Evolutionary conservation across 2,113 vertebrate species (phyloP).

Genomic region (Butorides virescens): DNA sequence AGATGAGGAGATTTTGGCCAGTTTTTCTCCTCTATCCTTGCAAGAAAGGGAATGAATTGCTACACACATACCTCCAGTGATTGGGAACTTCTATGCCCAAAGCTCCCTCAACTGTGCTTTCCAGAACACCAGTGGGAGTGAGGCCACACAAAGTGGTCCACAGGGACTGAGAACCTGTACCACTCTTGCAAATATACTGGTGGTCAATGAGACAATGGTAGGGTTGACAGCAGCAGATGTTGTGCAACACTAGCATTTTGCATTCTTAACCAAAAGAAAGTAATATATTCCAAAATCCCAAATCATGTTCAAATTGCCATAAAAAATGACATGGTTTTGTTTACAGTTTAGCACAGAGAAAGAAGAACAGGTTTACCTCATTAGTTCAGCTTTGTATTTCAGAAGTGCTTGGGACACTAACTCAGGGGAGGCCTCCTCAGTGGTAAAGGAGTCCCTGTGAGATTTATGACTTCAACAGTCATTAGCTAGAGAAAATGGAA

Average conservation of each 20-base stretch:
- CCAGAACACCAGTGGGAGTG: not conserved
- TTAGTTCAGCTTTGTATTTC: not conserved
- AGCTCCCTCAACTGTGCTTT: not conserved
- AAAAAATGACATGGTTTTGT: not conserved
- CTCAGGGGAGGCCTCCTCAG: not conserved
- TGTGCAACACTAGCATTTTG: not conserved
- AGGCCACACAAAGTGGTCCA: not conserved
- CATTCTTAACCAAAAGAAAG: not conserved
- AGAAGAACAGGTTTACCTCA: not conserved
- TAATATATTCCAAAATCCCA: not conserved
- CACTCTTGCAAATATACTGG: not conserved
- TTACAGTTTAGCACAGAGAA: not conserved
- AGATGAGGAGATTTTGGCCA: not conserved
- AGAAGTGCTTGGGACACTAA: not conserved
- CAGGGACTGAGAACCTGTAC: not conserved
- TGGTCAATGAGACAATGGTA: not conserved
- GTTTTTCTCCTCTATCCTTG: not conserved
- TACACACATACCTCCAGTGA: accelerated
- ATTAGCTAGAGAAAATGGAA: not conserved
- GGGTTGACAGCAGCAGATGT: not conserved
- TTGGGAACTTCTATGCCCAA: not conserved
- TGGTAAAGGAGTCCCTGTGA: not conserved
- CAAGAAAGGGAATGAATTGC: not conserved
- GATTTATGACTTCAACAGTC: not conserved
- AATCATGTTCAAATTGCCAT: not conserved